Conservation (phyloP, 2,888 invertebrate genomes). For the Carabus problematicus region DNA sequence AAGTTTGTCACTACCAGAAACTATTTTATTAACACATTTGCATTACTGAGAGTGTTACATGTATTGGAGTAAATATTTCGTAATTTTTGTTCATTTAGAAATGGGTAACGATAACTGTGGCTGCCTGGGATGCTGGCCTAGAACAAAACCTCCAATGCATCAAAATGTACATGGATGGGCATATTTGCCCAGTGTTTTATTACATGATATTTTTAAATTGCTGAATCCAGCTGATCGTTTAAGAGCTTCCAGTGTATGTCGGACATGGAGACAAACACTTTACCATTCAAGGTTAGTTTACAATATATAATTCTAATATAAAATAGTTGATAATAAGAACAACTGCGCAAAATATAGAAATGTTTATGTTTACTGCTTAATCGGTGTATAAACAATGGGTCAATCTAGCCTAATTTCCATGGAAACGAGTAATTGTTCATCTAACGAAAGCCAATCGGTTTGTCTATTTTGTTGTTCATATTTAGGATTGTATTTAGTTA, state of each 20-base stretch:
- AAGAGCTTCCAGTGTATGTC: slow-evolving; percentile 57
- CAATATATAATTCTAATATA: slow-evolving; percentile 8
- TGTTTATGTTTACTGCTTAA: no score
- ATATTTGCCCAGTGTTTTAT: slow-evolving; percentile 55
- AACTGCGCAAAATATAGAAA: no score
- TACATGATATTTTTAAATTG: slow-evolving; percentile 57
- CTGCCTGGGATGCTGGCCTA: slow-evolving; percentile 55
- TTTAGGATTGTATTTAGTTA: no score
- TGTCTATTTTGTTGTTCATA: no score
- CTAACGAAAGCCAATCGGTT: no score
- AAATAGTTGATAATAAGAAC: slow-evolving; percentile 4
- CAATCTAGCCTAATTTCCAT: no score
- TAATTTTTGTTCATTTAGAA: slow-evolving; percentile 47
- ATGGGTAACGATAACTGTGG: slow-evolving; percentile 55
- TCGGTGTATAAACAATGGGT: no score
- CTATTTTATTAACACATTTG: not conserved
- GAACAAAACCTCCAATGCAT: slow-evolving; percentile 51
- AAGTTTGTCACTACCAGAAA: not conserved
- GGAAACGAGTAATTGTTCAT: no score
- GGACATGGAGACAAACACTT: slow-evolving; percentile 56
- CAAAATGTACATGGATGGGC: slow-evolving; percentile 52
- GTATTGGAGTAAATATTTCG: not conserved
- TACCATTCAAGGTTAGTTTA: slow-evolving; percentile 57
- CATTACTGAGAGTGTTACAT: not conserved
- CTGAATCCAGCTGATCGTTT: slow-evolving; percentile 54